Conservation (phyloP, 1,140 invertebrate species). For the Ectropis grisescens region DNA sequence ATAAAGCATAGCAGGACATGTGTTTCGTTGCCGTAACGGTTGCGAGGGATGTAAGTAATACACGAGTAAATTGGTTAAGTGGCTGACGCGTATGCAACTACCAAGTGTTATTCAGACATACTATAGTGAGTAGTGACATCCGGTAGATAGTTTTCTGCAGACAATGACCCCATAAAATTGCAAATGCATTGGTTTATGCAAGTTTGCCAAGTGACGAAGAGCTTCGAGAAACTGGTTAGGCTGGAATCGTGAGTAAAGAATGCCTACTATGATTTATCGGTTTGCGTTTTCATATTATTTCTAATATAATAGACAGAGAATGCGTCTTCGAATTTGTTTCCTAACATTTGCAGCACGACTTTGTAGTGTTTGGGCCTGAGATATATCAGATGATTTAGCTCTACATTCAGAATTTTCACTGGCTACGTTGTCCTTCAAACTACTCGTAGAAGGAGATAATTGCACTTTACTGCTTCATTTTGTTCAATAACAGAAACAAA, state of each 20-base stretch:
- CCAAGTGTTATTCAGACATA: conserved; percentile 8
- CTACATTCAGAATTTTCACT: neutral
- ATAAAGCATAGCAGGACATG: no score
- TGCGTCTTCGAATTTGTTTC: no score
- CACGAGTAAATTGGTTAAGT: conserved; percentile 45
- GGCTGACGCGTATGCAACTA: conserved; percentile 13
- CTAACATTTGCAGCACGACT: no score
- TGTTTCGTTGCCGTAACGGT: conserved; percentile 20
- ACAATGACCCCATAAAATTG: conserved; percentile 24
- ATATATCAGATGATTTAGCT: neutral
- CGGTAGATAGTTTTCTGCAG: conserved; percentile 7
- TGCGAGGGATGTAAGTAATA: conserved; percentile 29
- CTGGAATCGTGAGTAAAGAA: conserved; percentile 11
- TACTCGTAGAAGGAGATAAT: no score
- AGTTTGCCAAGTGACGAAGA: conserved; percentile 6
- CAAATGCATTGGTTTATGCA: conserved; percentile 19
- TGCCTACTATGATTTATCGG: conserved; percentile 3
- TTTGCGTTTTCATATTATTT: neutral
- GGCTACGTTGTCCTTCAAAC: no score
- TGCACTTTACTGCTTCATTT: no score
- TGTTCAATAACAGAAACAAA: no score
- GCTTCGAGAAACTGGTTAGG: conserved; percentile 28
- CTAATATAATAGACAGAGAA: neutral
- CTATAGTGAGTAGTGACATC: conserved; percentile 3
- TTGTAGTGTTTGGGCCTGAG: no score